These are phyloP conservation scores for Macrosiphum euphorbiae DNA, from an alignment of 2,888 invertebrate species.

Conservation along the genomic window DNA sequence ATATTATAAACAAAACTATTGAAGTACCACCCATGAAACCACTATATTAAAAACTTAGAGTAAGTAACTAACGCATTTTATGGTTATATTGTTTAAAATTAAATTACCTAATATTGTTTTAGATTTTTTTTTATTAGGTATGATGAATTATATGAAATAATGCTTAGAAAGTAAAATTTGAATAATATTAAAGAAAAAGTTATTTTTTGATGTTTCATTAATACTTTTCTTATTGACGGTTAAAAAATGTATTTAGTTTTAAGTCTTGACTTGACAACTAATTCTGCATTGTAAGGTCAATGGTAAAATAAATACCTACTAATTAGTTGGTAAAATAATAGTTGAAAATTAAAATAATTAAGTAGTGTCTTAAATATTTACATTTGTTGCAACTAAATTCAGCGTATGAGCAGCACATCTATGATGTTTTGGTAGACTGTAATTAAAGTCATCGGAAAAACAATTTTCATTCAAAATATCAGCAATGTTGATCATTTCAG, in stretches of 20 bases:
- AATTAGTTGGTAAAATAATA: neutral
- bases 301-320: neutral
- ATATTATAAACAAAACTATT: conserved; percentile 19
- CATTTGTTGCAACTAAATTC: conserved; percentile 30
- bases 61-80: too few relatives aligned
- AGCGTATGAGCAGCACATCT: conserved; percentile 4
- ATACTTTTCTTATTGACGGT: too few relatives aligned
- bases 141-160: too few relatives aligned
- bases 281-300: neutral
- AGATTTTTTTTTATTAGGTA: too few relatives aligned
- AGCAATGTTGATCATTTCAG: conserved; percentile 10
- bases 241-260: neutral
- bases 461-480: conserved; percentile 25
- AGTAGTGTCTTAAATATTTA: neutral
- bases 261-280: neutral
- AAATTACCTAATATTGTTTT: too few relatives aligned
- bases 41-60: neutral
- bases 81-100: too few relatives aligned
- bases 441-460: conserved; percentile 14
- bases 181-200: too few relatives aligned
- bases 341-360: neutral
- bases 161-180: too few relatives aligned
- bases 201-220: neutral
- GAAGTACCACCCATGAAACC: neutral
- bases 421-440: conserved; percentile 11